A percentile compares a stretch with the other conserved stretches of the same genome.
Conservation (phyloP, 2,797 vertebrate genomes). For the Girardinus metallicus region DNA sequence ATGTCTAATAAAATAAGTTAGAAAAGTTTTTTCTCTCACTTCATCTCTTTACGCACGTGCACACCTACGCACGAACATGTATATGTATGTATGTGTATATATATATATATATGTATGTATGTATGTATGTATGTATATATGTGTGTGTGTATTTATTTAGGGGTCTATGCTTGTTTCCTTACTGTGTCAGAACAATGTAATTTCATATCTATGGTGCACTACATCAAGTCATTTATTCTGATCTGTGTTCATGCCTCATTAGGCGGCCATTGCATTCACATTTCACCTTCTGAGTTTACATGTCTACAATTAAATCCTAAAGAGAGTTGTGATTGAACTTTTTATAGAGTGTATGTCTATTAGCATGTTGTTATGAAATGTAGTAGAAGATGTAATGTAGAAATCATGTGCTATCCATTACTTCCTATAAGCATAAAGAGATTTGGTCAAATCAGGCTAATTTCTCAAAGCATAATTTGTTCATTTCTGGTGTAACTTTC, state of each 20-base stretch:
- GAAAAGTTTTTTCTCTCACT: not conserved
- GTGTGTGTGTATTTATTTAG: not conserved
- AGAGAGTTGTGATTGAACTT: conserved; percentile 39
- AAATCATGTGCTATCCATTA: not conserved
- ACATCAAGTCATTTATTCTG: conserved; percentile 7
- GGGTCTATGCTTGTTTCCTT: not conserved
- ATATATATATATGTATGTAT: not conserved
- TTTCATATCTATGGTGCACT: conserved; percentile 12
- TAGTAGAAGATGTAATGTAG: conserved; percentile 13
- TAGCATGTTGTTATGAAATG: conserved; percentile 22
- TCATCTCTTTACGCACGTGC: no score
- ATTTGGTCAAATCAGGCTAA: conserved; percentile 14
- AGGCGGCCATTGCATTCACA: conserved; percentile 1
- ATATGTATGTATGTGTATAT: no score
- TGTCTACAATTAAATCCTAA: conserved; percentile 26
- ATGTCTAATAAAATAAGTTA: not conserved
- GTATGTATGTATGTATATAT: no score
- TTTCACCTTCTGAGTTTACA: conserved; percentile 3
- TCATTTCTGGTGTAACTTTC: not conserved
- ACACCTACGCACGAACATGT: no score
- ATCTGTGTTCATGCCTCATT: conserved; percentile 7
- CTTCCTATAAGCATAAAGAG: conserved; percentile 28
- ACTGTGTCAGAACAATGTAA: not conserved
- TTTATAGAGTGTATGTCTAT: conserved; percentile 17
- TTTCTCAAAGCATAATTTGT: conserved; percentile 11